Evolutionary conservation across 2,113 vertebrate species (phyloP).

Genomic region (Xiphophorus maculatus): DNA sequence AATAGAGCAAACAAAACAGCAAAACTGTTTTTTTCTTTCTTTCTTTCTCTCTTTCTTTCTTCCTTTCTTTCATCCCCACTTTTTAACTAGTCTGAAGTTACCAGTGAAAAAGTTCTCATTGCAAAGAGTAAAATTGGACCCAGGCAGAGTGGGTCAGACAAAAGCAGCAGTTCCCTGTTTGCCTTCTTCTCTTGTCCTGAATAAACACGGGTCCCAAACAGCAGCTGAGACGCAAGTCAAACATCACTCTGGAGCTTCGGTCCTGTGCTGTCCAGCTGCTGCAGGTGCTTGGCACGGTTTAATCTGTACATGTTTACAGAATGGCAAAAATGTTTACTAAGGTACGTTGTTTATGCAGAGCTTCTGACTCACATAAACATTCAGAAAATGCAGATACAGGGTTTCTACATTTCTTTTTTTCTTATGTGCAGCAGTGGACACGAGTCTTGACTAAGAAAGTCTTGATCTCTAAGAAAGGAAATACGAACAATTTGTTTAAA

Average conservation of each 20-base stretch:
- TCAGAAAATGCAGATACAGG: conserved; percentile 47
- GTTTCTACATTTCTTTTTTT: conserved; percentile 17
- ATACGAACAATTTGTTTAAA: too few relatives aligned
- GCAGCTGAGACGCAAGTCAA: conserved; percentile 71
- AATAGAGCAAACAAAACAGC: conserved; percentile 47
- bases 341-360: conserved; percentile 57
- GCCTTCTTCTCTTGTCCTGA: conserved; percentile 66
- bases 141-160: conserved; percentile 52
- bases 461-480: neutral
- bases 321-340: conserved; percentile 65
- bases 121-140: conserved; percentile 38
- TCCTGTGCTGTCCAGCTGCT: conserved; percentile 57
- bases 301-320: conserved; percentile 66
- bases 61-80: conserved; percentile 35
- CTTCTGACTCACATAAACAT: conserved; percentile 60
- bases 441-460: too few relatives aligned
- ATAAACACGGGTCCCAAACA: conserved; percentile 72
- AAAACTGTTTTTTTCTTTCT: neutral
- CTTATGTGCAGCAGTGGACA: neutral
- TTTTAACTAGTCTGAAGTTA: conserved; percentile 44
- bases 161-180: conserved; percentile 55
- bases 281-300: conserved; percentile 69
- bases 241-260: conserved; percentile 63
- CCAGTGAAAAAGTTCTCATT: conserved; percentile 40
- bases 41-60: too few relatives aligned